Evolutionary conservation across 92 coral and sea anemone genomes (phyloP).

Genomic region (Zoanthus gigantus): DNA sequence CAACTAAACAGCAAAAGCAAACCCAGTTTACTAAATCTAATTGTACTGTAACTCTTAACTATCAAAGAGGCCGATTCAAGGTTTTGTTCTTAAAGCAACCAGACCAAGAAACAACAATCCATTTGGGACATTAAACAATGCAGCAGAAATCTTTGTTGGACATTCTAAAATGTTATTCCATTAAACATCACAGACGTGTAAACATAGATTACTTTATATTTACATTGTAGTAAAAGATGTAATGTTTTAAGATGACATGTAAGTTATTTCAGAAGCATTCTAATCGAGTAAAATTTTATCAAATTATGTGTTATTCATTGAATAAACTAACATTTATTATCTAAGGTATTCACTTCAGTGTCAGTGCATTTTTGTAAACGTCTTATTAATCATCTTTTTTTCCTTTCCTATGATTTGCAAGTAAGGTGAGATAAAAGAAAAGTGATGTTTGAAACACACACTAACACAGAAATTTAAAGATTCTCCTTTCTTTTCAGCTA

Average conservation of each 20-base stretch:
- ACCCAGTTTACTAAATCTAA: not conserved
- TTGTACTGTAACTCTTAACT: not conserved
- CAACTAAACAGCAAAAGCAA: not conserved
- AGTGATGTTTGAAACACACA: not conserved
- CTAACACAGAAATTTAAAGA: not conserved
- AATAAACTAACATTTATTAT: not conserved
- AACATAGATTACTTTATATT: not conserved
- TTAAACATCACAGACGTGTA: not conserved
- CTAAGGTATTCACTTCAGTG: not conserved
- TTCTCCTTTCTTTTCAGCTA: not conserved
- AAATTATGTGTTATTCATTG: too few species aligned
- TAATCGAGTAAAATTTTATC: not conserved
- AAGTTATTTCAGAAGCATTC: not conserved
- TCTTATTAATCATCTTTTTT: not conserved
- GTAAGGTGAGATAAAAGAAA: not conserved
- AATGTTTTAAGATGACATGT: not conserved
- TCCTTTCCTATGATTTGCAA: not conserved
- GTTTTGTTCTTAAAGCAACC: not conserved
- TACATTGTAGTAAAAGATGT: constrained; percentile 7
- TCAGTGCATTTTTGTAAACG: not conserved
- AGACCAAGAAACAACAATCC: not conserved
- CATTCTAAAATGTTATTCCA: not conserved
- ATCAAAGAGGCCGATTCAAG: not conserved
- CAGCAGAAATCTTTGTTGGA: not conserved
- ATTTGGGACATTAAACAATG: not conserved